These are phyloP conservation scores for cattle (Bos taurus) DNA, from an alignment of 2,113 vertebrate genomes.

Conservation along the genomic window ARS-UCD2.0 NC_037335.1:81602501-81603000, in stretches of 20 bases:
- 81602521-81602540: background rate
- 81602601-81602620: background rate
- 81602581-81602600: background rate
- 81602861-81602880: background rate
- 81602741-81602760: background rate
- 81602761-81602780: background rate
- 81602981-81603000: background rate
- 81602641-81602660: accelerated
- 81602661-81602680: background rate
- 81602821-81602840: background rate
- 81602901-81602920: background rate
- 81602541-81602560: no score
- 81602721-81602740: background rate
- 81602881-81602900: background rate
- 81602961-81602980: background rate
- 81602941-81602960: background rate
- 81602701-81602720: background rate
- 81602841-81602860: background rate
- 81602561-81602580: background rate
- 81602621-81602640: background rate
- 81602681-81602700: background rate
- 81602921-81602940: background rate
- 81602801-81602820: background rate
- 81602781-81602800: background rate
- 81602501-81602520: background rate